Evolutionary conservation across 2,113 vertebrate species (phyloP).

Genomic region (Elephas maximus): DNA sequence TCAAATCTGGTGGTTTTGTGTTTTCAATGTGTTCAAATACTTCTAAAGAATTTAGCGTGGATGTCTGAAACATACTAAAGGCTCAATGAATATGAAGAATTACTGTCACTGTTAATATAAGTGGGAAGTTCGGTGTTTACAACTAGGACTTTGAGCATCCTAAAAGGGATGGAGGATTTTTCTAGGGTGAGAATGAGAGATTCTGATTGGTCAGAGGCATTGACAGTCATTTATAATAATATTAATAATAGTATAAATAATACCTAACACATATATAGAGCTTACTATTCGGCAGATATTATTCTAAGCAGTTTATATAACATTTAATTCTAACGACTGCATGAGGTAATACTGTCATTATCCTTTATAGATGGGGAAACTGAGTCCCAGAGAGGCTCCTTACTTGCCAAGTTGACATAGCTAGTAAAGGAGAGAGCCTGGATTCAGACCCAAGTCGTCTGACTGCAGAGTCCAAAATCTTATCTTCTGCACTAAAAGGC

Average conservation of each 20-base stretch:
- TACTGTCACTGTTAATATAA: constrained; percentile 50
- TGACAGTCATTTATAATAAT: constrained; percentile 49
- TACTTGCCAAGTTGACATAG: constrained; percentile 42
- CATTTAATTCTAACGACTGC: constrained; percentile 28
- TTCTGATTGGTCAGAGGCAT: neutral
- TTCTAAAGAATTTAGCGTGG: constrained; percentile 35
- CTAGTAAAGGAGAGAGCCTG: constrained; percentile 42
- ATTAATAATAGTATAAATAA: constrained; percentile 29
- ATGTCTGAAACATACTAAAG: constrained; percentile 32
- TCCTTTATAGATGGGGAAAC: constrained; percentile 46
- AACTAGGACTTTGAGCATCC: constrained; percentile 36
- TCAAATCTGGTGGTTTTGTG: neutral
- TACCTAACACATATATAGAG: neutral
- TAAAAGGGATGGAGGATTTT: constrained; percentile 44
- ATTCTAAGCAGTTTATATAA: too few relatives aligned
- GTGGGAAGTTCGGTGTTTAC: constrained; percentile 42
- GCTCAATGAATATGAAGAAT: constrained; percentile 43
- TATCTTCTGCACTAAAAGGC: constrained; percentile 37
- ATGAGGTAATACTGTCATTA: neutral
- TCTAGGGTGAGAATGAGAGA: neutral
- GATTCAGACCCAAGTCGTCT: constrained; percentile 54
- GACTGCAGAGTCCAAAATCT: constrained; percentile 26
- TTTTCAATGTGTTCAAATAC: neutral
- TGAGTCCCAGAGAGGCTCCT: constrained; percentile 54
- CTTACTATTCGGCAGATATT: neutral